A percentile compares a stretch with the other conserved stretches of the same genome.
These are phyloP conservation scores for Tragelaphus buxtoni DNA, from an alignment of 2,113 vertebrate genomes.

Conservation along the genomic window DNA sequence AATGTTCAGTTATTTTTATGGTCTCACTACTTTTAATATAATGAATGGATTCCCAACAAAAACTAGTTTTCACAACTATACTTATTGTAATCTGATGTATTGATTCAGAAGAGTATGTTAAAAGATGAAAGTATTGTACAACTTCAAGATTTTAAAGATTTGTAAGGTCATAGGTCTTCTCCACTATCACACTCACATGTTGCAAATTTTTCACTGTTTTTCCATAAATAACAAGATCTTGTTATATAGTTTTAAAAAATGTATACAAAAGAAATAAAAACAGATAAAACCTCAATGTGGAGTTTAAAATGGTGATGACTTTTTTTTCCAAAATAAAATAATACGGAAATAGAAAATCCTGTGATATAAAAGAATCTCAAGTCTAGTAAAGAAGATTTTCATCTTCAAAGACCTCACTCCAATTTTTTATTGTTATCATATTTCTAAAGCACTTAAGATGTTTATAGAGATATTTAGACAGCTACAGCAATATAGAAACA, in stretches of 20 bases:
- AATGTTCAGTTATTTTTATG: neutral
- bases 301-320: neutral
- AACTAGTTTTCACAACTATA: neutral
- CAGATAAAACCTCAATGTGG: neutral
- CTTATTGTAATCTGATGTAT: neutral
- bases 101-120: neutral
- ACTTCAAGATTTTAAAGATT: neutral
- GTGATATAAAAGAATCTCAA: neutral
- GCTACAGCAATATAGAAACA: neutral
- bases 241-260: neutral
- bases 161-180: neutral
- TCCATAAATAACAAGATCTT: neutral
- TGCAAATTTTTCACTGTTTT: neutral
- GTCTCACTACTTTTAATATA: neutral
- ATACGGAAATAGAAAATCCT: neutral
- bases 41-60: neutral
- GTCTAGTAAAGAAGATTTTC: neutral
- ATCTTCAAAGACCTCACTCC: neutral
- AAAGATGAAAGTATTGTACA: neutral
- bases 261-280: neutral
- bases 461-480: neutral
- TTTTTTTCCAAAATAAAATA: neutral
- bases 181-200: neutral
- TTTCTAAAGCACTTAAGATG: neutral
- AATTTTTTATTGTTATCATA: neutral